These are phyloP conservation scores for Zoroaster sp. DNA, from an alignment of 53 echinoderm and acorn worm genomes.

Conservation along the genomic window DNA sequence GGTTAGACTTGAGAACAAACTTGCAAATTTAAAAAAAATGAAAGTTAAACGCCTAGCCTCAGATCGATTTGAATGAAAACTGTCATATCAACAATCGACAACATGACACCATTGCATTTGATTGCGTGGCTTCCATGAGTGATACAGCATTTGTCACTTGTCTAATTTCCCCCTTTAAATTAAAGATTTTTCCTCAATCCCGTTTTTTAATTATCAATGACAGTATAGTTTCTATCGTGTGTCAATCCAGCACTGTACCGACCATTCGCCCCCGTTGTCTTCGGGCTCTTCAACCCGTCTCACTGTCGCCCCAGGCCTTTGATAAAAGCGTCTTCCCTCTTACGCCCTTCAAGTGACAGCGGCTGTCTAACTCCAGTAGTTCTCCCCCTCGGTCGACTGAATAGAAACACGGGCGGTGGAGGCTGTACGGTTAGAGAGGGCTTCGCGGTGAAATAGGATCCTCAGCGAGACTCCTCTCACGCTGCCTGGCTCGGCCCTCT, in stretches of 20 bases:
- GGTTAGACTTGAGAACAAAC: too few species aligned
- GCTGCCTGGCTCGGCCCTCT: slow-evolving; percentile 25
- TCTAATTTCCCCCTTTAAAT: neutral
- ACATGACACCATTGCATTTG: too few species aligned
- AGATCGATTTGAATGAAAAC: too few species aligned
- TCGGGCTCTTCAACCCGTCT: neutral
- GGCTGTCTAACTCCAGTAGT: slow-evolving; percentile 10
- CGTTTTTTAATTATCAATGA: neutral
- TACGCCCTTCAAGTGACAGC: slow-evolving; percentile 52
- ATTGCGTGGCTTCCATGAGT: neutral
- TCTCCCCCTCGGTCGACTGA: neutral
- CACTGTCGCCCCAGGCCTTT: slow-evolving; percentile 46
- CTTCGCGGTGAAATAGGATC: slow-evolving; percentile 43
- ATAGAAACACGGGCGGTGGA: slow-evolving; percentile 37
- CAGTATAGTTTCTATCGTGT: slow-evolving; percentile 25
- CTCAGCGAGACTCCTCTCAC: slow-evolving; percentile 5
- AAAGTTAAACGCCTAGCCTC: too few species aligned
- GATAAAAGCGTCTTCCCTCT: slow-evolving; percentile 33
- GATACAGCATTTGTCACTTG: neutral
- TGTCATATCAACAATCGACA: too few species aligned
- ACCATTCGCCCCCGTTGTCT: neutral
- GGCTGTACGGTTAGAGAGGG: slow-evolving; percentile 3
- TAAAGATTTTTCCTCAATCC: neutral
- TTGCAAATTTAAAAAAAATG: too few species aligned
- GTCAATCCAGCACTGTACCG: slow-evolving; percentile 36